These are phyloP conservation scores for Chymomyza procnemis DNA, from an alignment of 2,888 invertebrate genomes.

Conservation along the genomic window DNA sequence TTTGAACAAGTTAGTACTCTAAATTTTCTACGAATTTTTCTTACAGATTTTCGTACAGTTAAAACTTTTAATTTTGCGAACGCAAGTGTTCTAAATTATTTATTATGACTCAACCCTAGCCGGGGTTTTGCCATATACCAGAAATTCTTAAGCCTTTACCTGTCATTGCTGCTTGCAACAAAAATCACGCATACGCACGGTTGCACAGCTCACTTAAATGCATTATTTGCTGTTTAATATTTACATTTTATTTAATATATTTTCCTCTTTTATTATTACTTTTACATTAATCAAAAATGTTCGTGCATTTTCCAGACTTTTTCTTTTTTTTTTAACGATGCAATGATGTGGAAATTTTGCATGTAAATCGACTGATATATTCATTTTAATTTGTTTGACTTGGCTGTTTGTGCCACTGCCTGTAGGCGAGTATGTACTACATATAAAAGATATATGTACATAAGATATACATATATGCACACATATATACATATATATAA, in stretches of 20 bases:
- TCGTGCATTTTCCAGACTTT: constrained; percentile 3
- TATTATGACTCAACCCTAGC: too few relatives aligned
- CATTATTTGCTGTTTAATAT: neutral
- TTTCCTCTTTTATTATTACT: neutral
- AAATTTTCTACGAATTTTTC: too few relatives aligned
- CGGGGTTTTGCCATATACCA: too few relatives aligned
- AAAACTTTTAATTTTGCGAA: too few relatives aligned
- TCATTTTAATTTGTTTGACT: constrained; percentile 53
- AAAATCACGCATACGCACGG: constrained; percentile 19
- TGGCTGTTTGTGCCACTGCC: neutral
- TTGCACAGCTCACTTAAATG: neutral
- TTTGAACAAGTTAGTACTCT: too few relatives aligned
- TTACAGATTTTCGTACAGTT: too few relatives aligned
- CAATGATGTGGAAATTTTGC: constrained; percentile 58
- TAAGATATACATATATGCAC: neutral
- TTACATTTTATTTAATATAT: constrained; percentile 13
- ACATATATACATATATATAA: too few relatives aligned
- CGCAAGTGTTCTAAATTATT: too few relatives aligned
- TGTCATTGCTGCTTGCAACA: neutral
- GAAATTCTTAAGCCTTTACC: too few relatives aligned
- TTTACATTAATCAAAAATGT: constrained; percentile 55
- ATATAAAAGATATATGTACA: too few relatives aligned
- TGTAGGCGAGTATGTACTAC: neutral
- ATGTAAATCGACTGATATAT: constrained; percentile 43
- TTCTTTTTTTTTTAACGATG: constrained; percentile 19